Conservation (phyloP, 2,113 vertebrate species). For the Halichoerus grypus region DNA sequence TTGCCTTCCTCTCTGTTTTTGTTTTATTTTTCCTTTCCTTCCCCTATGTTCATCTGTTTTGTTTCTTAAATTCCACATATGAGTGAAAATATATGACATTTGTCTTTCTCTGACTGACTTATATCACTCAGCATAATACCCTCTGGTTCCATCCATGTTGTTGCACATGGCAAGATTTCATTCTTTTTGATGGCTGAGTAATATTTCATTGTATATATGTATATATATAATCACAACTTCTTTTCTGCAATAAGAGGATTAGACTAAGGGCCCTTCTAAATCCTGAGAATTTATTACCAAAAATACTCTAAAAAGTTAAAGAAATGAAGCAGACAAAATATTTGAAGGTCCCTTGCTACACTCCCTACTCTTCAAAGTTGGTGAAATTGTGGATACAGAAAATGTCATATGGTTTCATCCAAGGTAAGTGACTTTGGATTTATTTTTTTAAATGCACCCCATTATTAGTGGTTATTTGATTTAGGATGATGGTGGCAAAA, state of each 20-base stretch:
- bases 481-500: conserved; percentile 34
- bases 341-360: background rate
- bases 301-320: background rate
- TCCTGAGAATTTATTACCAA: background rate
- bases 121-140: background rate
- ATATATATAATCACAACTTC: background rate
- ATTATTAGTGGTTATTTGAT: conserved; percentile 14
- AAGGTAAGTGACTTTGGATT: background rate
- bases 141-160: background rate
- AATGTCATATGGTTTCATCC: background rate
- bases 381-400: conserved; percentile 32
- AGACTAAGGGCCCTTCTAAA: background rate
- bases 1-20: background rate
- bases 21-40: background rate
- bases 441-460: background rate
- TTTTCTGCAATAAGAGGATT: background rate
- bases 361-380: background rate
- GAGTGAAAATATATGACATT: background rate
- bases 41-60: background rate
- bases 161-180: background rate
- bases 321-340: background rate
- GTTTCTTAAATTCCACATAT: background rate
- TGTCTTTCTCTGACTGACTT: background rate
- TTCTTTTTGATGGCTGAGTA: background rate
- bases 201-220: background rate